Conservation (phyloP, 2,888 invertebrate genomes). For the Creontiades dilutus region DNA sequence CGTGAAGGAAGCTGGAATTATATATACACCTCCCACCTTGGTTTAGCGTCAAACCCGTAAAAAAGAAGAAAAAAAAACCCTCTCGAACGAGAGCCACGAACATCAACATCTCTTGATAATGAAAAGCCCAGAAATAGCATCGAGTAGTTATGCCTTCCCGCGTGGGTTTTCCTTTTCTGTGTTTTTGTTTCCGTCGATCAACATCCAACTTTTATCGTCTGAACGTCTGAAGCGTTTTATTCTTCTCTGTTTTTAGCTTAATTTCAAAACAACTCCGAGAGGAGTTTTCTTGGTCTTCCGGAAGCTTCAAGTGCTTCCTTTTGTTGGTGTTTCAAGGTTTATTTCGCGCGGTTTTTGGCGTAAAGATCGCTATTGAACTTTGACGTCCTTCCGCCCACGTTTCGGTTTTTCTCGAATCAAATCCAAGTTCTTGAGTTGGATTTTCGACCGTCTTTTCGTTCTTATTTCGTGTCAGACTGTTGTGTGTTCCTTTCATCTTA, state of each 20-base stretch:
- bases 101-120: not conserved
- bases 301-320: not conserved
- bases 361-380: too few species aligned
- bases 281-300: not conserved
- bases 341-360: not conserved
- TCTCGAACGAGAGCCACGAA: not conserved
- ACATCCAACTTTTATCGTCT: slow-evolving; percentile 30
- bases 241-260: not conserved
- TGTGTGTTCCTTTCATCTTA: too few species aligned
- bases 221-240: not conserved
- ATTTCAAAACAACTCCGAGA: not conserved
- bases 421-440: too few species aligned
- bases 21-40: slow-evolving; percentile 41
- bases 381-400: too few species aligned
- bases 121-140: slow-evolving; percentile 15
- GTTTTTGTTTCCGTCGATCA: slow-evolving; percentile 39
- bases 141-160: not conserved
- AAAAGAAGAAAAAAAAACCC: not conserved
- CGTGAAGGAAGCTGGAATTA: slow-evolving; percentile 62
- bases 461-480: too few species aligned
- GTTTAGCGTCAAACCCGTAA: not conserved
- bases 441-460: too few species aligned
- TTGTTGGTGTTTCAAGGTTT: not conserved
- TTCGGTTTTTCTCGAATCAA: too few species aligned
- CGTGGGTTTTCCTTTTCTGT: not conserved